Evolutionary conservation across 2,797 vertebrate genomes (phyloP).

Genomic region (Myotis findleyi): DNA sequence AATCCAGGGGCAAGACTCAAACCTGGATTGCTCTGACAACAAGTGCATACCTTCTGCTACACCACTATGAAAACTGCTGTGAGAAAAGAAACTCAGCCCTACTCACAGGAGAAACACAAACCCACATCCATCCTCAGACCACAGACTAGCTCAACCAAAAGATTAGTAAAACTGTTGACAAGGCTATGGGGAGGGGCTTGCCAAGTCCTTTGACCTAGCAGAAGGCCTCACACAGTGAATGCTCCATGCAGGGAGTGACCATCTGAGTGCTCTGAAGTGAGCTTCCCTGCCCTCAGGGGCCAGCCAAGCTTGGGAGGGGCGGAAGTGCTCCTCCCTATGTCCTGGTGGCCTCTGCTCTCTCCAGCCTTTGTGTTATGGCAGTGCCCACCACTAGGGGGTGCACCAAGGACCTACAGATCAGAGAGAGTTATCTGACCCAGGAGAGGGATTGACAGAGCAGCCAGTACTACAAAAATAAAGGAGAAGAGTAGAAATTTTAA

Average conservation of each 20-base stretch:
- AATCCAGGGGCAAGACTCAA: background rate
- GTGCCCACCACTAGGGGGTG: background rate
- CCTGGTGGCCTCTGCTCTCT: background rate
- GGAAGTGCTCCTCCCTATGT: background rate
- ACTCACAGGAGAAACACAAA: background rate
- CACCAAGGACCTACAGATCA: too few relatives aligned
- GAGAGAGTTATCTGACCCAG: too few relatives aligned
- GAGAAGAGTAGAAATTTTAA: background rate
- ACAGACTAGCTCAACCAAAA: too few relatives aligned
- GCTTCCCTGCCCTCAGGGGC: background rate
- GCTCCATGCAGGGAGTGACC: background rate
- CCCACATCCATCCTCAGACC: background rate
- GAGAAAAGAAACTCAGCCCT: background rate
- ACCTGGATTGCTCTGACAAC: fast-evolving
- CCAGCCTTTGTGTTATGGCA: background rate
- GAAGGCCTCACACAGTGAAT: background rate
- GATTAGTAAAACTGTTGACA: fast-evolving
- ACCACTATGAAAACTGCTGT: background rate
- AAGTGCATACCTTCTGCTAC: background rate
- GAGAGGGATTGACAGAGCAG: background rate
- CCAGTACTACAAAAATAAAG: background rate
- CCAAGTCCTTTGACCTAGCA: background rate
- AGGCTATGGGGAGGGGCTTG: background rate
- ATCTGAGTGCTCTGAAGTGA: background rate
- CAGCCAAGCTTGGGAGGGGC: background rate